Evolutionary conservation across 1,140 invertebrate genomes (phyloP).

Genomic region (Calliopsis andreniformis): DNA sequence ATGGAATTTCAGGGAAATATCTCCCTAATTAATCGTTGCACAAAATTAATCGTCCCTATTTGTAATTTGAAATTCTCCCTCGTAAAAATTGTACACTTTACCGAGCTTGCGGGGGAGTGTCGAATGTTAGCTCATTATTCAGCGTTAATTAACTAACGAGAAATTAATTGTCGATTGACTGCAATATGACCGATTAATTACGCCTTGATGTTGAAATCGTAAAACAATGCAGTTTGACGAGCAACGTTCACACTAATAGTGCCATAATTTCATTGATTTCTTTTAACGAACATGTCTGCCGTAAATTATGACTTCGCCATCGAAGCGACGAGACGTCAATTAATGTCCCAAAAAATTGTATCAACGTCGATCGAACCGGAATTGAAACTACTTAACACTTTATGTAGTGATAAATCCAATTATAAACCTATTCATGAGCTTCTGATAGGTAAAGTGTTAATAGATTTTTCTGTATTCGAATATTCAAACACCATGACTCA

Average conservation of each 20-base stretch:
- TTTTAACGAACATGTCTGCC: background rate
- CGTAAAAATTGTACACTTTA: background rate
- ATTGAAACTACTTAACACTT: no score
- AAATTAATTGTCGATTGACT: constrained; percentile 36
- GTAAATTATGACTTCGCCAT: constrained; percentile 31
- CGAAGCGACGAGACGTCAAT: constrained; percentile 23
- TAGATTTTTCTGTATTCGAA: no score
- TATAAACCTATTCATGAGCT: no score
- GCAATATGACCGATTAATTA: constrained; percentile 27
- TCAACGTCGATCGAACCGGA: constrained; percentile 14
- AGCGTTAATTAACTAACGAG: constrained; percentile 34
- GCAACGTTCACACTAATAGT: constrained; percentile 9
- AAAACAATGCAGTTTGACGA: constrained; percentile 28
- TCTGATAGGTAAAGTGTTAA: no score
- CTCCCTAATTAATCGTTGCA: background rate
- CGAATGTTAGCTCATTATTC: background rate
- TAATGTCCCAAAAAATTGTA: constrained; percentile 33
- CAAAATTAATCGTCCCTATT: background rate
- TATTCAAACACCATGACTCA: no score
- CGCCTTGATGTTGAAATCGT: constrained; percentile 25
- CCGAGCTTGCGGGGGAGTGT: background rate
- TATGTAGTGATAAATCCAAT: no score
- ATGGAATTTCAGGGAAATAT: background rate
- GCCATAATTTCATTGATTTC: constrained; percentile 14
- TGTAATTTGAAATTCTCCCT: background rate